Evolutionary conservation across 64 coral and sea anemone genomes (phyloP).

Genomic region (Pocillopora verrucosa): DNA sequence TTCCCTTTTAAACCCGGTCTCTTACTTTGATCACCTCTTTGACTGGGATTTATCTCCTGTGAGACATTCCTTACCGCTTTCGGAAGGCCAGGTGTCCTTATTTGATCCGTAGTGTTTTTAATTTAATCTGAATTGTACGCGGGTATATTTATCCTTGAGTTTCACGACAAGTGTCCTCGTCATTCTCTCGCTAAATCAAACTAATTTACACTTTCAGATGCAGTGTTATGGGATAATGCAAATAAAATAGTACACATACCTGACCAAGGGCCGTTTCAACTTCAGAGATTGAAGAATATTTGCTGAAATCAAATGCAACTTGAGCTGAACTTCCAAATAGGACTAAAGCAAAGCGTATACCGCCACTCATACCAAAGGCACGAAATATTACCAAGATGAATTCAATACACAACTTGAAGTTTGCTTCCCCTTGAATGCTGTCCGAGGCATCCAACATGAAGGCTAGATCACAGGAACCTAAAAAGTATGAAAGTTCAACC

Average conservation of each 20-base stretch:
- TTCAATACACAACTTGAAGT: slow-evolving; percentile 69
- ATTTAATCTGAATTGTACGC: too few species aligned
- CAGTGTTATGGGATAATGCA: too few species aligned
- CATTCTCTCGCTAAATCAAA: too few species aligned
- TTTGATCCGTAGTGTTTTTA: too few species aligned
- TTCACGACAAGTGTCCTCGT: too few species aligned
- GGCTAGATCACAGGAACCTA: slow-evolving; percentile 64
- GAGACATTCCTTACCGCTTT: too few species aligned
- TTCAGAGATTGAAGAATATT: slow-evolving; percentile 57
- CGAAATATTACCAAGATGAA: slow-evolving; percentile 70
- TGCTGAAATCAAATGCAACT: slow-evolving; percentile 56
- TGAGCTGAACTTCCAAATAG: slow-evolving; percentile 68
- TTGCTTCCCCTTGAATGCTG: slow-evolving; percentile 53
- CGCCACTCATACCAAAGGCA: slow-evolving; percentile 51
- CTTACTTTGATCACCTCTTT: too few species aligned
- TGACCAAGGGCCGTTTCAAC: slow-evolving; percentile 39
- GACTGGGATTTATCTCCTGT: too few species aligned
- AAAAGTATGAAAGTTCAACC: background rate
- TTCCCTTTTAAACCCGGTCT: too few species aligned
- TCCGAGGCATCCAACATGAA: slow-evolving; percentile 78
- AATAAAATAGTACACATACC: background rate
- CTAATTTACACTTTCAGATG: too few species aligned
- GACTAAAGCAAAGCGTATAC: slow-evolving; percentile 72
- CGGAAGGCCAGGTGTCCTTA: too few species aligned
- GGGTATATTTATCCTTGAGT: too few species aligned